Percentiles rank a stretch among this genome's conserved stretches.
phyloP scores from a whole-genome alignment of 2,888 invertebrate species.

The Agrochola circellaris region DNA sequence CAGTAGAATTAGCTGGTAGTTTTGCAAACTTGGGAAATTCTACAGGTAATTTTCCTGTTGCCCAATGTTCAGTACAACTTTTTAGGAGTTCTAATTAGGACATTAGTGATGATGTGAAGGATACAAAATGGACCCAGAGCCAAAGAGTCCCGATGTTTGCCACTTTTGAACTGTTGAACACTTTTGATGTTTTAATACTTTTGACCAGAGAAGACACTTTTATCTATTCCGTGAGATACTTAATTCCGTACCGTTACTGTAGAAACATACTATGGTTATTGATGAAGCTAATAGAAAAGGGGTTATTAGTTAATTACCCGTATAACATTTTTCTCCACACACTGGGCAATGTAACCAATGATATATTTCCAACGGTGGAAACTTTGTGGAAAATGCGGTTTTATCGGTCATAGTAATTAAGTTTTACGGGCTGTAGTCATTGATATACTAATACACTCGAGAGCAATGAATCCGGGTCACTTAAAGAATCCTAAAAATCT shows the following conservation, averaged over 20 bases:
- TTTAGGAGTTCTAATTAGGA: background rate
- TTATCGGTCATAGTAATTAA: constrained; percentile 1
- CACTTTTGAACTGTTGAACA: too few species aligned
- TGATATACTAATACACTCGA: too few species aligned
- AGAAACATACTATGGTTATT: background rate
- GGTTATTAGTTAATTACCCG: constrained; percentile 23
- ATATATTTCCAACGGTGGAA: background rate
- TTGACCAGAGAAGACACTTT: background rate
- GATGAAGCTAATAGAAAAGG: background rate
- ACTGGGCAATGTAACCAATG: too few species aligned
- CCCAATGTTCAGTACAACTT: background rate
- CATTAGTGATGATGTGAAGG: background rate
- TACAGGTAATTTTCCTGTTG: constrained; percentile 5
- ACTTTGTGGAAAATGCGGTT: constrained; percentile 2
- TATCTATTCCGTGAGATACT: background rate
- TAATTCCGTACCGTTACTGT: background rate
- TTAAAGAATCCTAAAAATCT: too few species aligned
- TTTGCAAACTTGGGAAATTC: constrained; percentile 21
- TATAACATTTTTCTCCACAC: constrained; percentile 5
- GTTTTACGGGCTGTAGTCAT: background rate
- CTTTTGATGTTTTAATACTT: too few species aligned
- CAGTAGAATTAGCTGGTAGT: constrained; percentile 8
- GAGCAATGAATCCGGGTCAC: too few species aligned
- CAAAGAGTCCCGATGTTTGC: too few species aligned
- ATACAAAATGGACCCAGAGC: background rate